phyloP scores from a whole-genome alignment of 30 jellyfish, hydroid and myxozoan genomes.

The Turritopsis rubra region DNA sequence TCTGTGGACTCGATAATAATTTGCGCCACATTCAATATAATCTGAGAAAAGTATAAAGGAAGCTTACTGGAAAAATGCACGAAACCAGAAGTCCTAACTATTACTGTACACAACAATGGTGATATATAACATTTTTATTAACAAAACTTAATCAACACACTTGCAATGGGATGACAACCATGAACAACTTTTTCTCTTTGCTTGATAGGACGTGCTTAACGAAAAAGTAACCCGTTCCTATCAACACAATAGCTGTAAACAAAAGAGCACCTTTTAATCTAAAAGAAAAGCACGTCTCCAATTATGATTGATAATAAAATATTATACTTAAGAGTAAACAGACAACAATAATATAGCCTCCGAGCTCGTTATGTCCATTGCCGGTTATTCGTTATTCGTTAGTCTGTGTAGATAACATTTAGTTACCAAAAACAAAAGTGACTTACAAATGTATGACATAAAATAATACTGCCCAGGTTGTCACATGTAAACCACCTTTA shows the following conservation, averaged over 20 bases:
- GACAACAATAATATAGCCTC: too few species aligned
- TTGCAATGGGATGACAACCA: conserved; percentile 93
- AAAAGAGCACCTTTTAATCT: conserved; percentile 96
- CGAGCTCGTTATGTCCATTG: too few species aligned
- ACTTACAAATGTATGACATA: conserved; percentile 93
- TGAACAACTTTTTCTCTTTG: conserved; percentile 80
- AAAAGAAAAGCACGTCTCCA: too few species aligned
- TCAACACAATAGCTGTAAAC: conserved; percentile 89
- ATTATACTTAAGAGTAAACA: too few species aligned
- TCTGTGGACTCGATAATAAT: conserved; percentile 95
- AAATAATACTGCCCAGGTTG: conserved; percentile 93
- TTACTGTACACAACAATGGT: too few species aligned
- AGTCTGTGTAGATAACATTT: too few species aligned
- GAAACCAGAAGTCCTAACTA: too few species aligned
- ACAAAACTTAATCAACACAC: conserved; percentile 20
- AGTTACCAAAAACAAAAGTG: neutral
- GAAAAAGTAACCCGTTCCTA: conserved; percentile 98
- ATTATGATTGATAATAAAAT: too few species aligned
- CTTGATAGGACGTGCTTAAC: conserved; percentile 91
- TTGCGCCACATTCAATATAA: conserved; percentile 86
- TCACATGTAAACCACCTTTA: conserved; percentile 84
- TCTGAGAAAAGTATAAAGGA: conserved; percentile 31
- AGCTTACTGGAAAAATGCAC: neutral
- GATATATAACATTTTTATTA: too few species aligned
- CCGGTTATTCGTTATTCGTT: too few species aligned